Base-by-base conservation (phyloP, 2,797 vertebrate species). In the Thamnophis elegans region DNA sequence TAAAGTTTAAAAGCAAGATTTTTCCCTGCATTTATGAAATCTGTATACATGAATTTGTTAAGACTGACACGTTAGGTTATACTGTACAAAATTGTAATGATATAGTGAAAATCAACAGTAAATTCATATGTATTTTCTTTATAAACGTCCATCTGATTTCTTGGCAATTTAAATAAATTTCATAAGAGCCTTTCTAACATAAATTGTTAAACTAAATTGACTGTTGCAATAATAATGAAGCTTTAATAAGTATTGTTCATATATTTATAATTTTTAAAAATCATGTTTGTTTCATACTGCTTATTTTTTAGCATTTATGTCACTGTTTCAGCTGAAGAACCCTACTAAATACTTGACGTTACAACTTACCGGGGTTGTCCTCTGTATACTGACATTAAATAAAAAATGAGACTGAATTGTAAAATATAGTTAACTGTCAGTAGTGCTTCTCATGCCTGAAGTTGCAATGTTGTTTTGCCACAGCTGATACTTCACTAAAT, bases 111-210 rank as follows among this genome's bases (percentile, higher is more conserved):
- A 96, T 95, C 97, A 95, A 82, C 96, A 97, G 95, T 95, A 96
- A 97, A 97, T 95, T 96, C 95, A 95, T 96, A 93, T 97, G 96
- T 97, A 95, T 97, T 97, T 96, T 94, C 94, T 97, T 97, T 97
- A 95, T 96, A 97, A 93, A 93, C 95, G 96, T 97, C 95, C 96
- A 96, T 96, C 97, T 96, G 95, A 96, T 96, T 97, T 97, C 97
- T 97, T 96, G 96, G 97, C 94, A 95, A 96, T 96, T 97, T 97
- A 96, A 98, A 97, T 97, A 97, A 96, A 97, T 97, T 97, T 97
- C 96, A 95, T 96, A 96, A 91, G 96, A 97, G 96, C 95, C 96
- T 97, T 97, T 97, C 97, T 97, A 96, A 97, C 94, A 94, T 96
- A 95, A 96, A 95, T 94, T 96, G 97, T 96, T 96, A 96, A 97